phyloP scores from a whole-genome alignment of 2,797 vertebrate genomes.

The Orestias chungarensis region DNA sequence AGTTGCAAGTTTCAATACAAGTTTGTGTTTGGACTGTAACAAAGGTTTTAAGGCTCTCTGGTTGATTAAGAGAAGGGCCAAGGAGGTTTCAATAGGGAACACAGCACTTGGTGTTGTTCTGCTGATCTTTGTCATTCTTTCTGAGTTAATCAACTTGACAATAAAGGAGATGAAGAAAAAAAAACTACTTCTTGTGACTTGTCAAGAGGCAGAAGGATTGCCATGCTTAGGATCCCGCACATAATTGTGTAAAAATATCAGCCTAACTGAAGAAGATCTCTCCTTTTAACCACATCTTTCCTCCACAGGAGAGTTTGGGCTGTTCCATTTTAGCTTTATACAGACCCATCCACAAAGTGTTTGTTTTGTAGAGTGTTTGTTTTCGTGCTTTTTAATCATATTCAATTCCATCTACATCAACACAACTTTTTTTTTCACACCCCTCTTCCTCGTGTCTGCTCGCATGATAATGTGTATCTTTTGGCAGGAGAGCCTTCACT shows the following conservation, averaged over 20 bases:
- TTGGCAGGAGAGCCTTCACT: slow-evolving; percentile 60
- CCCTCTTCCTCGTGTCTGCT: slow-evolving; percentile 59
- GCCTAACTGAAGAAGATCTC: slow-evolving; percentile 66
- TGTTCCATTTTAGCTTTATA: slow-evolving; percentile 62
- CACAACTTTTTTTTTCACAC: slow-evolving; percentile 35
- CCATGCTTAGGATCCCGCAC: slow-evolving; percentile 62
- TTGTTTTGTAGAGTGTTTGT: slow-evolving; percentile 64
- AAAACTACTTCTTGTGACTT: slow-evolving; percentile 62
- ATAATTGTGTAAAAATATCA: slow-evolving; percentile 83
- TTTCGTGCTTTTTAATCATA: slow-evolving; percentile 78
- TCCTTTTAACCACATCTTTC: slow-evolving; percentile 72
- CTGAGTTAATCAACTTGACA: slow-evolving; percentile 65
- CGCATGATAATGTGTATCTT: slow-evolving; percentile 65
- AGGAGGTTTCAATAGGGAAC: slow-evolving; percentile 46
- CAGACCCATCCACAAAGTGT: slow-evolving; percentile 60
- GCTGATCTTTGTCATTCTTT: slow-evolving; percentile 51
- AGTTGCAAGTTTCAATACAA: too few species aligned
- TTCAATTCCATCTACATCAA: slow-evolving; percentile 64
- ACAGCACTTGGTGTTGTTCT: slow-evolving; percentile 51
- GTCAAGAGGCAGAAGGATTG: slow-evolving; percentile 57
- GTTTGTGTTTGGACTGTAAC: background rate
- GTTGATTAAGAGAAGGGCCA: slow-evolving; percentile 51
- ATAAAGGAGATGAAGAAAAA: slow-evolving; percentile 36
- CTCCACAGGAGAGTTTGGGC: slow-evolving; percentile 57
- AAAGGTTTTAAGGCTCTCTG: slow-evolving; percentile 11